Conservation (phyloP, 1,140 invertebrate species). For the Drosophila mauritiana region DNA sequence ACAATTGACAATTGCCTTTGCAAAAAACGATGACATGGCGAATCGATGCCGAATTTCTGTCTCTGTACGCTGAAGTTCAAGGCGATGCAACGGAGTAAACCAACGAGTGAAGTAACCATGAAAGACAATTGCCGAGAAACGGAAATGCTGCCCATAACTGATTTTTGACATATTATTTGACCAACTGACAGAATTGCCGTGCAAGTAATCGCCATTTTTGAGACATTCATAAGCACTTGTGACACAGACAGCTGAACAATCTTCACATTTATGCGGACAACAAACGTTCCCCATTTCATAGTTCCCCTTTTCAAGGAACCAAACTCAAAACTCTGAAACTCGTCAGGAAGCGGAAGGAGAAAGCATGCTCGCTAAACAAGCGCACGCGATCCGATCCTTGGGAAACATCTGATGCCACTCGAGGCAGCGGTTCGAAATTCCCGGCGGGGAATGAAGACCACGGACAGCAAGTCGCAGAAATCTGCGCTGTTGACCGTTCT, state of each 20-base stretch:
- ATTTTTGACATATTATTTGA: neutral
- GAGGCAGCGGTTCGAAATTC: constrained; percentile 19
- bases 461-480: constrained; percentile 33
- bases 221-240: no score
- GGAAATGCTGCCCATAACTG: constrained; percentile 16
- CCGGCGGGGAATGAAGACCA: constrained; percentile 9
- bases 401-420: constrained; percentile 59
- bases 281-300: neutral
- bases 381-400: constrained; percentile 63
- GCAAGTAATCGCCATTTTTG: no score
- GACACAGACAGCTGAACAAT: no score
- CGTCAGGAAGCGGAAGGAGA: constrained; percentile 33
- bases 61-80: constrained; percentile 19
- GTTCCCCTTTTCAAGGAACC: neutral
- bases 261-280: neutral
- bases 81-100: constrained; percentile 11
- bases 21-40: neutral
- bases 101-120: constrained; percentile 20
- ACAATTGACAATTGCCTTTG: no score
- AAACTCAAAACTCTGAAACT: neutral
- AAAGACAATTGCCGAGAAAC: constrained; percentile 23
- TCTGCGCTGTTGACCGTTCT: constrained; percentile 34
- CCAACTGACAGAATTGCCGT: no score
- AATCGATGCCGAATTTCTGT: neutral
- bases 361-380: constrained; percentile 39